A percentile compares a stretch with the other conserved stretches of the same genome.
Evolutionary conservation across 2,888 invertebrate genomes (phyloP).

Genomic region (Mantis religiosa): DNA sequence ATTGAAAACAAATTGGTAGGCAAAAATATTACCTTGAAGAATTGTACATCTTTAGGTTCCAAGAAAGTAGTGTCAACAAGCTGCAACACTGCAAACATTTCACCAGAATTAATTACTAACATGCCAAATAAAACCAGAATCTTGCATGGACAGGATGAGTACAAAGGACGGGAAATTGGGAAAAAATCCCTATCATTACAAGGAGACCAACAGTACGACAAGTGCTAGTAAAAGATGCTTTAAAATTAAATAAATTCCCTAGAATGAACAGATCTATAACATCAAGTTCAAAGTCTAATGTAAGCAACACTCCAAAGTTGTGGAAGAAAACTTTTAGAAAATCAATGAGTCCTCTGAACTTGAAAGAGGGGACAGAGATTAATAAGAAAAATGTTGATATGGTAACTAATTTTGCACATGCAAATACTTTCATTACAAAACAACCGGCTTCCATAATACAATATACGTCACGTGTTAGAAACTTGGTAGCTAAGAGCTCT

Average conservation of each 20-base stretch:
- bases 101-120: not conserved
- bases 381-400: not conserved
- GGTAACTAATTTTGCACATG: not conserved
- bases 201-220: not conserved
- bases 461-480: too few species aligned
- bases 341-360: not conserved
- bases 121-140: not conserved
- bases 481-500: not conserved
- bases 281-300: not conserved
- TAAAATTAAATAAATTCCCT: not conserved
- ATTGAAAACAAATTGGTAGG: not conserved
- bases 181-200: not conserved
- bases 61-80: not conserved
- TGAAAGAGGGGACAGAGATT: not conserved
- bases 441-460: not conserved
- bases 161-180: not conserved
- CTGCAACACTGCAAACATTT: not conserved
- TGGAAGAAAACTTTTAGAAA: not conserved
- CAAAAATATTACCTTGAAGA: not conserved
- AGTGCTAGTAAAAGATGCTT: not conserved
- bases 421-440: not conserved
- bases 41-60: not conserved
- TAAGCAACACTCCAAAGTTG: not conserved
- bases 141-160: not conserved
- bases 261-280: not conserved